Conservation (phyloP, 1,140 invertebrate species). For the Cydia splendana region DNA sequence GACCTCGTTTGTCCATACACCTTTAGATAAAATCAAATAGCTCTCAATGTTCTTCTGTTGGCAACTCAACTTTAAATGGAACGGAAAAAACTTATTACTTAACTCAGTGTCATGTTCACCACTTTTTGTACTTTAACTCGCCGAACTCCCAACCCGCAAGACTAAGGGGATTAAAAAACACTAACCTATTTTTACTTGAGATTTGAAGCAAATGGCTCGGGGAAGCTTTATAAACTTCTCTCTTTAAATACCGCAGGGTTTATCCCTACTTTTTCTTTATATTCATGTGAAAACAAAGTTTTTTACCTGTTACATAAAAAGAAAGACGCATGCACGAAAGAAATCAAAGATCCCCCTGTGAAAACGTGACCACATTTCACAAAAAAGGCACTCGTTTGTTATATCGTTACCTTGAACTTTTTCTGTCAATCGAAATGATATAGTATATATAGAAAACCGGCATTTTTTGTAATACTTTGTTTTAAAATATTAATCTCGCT, state of each 20-base stretch:
- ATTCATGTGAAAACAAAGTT: slow-evolving; percentile 32
- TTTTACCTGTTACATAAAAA: slow-evolving; percentile 39
- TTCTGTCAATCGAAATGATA: neutral
- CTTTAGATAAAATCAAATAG: slow-evolving; percentile 22
- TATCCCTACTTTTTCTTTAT: too few relatives aligned
- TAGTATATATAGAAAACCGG: too few relatives aligned
- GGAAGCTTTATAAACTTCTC: neutral
- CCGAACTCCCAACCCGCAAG: neutral
- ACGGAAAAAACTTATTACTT: slow-evolving; percentile 31
- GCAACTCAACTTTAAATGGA: slow-evolving; percentile 16
- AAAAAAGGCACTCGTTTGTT: slow-evolving; percentile 37
- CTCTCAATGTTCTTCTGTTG: slow-evolving; percentile 5
- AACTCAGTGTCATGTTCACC: neutral
- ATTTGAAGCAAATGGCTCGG: slow-evolving; percentile 8
- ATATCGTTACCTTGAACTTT: neutral
- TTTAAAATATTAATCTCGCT: too few relatives aligned
- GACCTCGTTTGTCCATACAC: neutral
- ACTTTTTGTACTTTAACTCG: slow-evolving; percentile 18
- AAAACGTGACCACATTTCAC: slow-evolving; percentile 51
- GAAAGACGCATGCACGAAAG: slow-evolving; percentile 47
- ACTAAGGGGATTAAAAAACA: slow-evolving; percentile 17
- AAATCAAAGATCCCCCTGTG: too few relatives aligned
- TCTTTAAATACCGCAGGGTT: neutral
- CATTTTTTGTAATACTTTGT: too few relatives aligned
- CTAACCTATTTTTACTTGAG: slow-evolving; percentile 18